Base-by-base conservation (phyloP, 2,888 invertebrate genomes). In the Cabera pusaria region DNA sequence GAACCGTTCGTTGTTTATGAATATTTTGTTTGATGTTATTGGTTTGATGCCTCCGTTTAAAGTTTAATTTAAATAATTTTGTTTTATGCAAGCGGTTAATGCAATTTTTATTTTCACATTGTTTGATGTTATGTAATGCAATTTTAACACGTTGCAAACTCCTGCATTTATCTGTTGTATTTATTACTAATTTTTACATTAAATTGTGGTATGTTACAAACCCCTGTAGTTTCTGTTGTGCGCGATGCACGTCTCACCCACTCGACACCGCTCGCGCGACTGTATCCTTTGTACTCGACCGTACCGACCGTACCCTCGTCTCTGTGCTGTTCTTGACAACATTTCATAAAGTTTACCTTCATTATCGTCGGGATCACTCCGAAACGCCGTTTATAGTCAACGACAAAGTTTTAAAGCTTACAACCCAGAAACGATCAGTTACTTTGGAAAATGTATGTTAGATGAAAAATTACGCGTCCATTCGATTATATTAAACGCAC, bases 121-220 rank as follows among this genome's bases (percentile, higher is more conserved):
- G 86, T 87, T 87, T 84, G 86, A 89, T 89, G 88, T 88, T 88
- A 90, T 89, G 83, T 88, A 89, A 86, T 88, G 90, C 90, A 89
- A 87, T 85, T 83, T 83, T 86, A 81, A 83, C 87, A 86, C 82
- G 81, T 87, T 90, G 90, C 90, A 90, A 90, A 90, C 86, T 90
- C 90, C 90, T 91, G 91, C 91, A 91, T 91, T 91, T 91, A 91
- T 90, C 89, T 90, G 89, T 90, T 90, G 90, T 90, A 91, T 90
- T 91, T 91, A 89, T 91, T 91, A 91, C 91, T 92, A 92, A 91
- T 92, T 92, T 91, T 92, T 91, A 91, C 91, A 92, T 92, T 92
- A 91, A 90, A 92, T 91, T 91, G 91, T 92, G 92, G 91, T 92
- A 91, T 92, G 91, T 92, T 92, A 91, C 90, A 86, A 69, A 85